Percentiles rank a stretch among this genome's conserved stretches.
Evolutionary conservation across 1,140 invertebrate genomes (phyloP).

Genomic region (Lucilia cuprina): DNA sequence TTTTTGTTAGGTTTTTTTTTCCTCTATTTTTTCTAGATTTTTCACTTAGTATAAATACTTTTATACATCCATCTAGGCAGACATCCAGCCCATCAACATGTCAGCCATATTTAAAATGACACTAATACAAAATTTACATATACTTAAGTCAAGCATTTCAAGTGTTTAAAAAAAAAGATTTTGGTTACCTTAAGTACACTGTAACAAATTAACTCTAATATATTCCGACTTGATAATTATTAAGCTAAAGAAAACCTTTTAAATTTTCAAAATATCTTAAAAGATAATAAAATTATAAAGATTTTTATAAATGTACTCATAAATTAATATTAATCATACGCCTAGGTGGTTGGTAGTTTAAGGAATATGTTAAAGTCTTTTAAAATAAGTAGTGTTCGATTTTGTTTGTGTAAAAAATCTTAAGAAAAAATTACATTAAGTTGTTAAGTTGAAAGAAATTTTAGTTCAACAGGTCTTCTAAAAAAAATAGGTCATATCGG

Average conservation of each 20-base stretch:
- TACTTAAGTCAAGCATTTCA: conserved; percentile 1
- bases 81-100: neutral
- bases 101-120: neutral
- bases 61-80: neutral
- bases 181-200: neutral
- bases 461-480: too few relatives aligned
- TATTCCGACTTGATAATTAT: neutral
- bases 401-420: too few relatives aligned
- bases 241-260: neutral
- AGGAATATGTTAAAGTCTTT: too few relatives aligned
- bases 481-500: too few relatives aligned
- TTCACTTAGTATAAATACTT: neutral
- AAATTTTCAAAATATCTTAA: neutral
- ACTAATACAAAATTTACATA: conserved; percentile 1
- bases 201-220: neutral
- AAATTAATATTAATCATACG: neutral
- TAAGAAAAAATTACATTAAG: too few relatives aligned
- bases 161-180: neutral
- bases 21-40: neutral
- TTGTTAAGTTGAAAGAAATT: too few relatives aligned
- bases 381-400: too few relatives aligned
- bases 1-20: neutral
- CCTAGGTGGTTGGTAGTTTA: neutral
- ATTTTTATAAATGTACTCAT: neutral
- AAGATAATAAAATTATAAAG: neutral